Base-by-base conservation (phyloP, 2,888 invertebrate genomes). In the Cyrtodaria siliqua region DNA sequence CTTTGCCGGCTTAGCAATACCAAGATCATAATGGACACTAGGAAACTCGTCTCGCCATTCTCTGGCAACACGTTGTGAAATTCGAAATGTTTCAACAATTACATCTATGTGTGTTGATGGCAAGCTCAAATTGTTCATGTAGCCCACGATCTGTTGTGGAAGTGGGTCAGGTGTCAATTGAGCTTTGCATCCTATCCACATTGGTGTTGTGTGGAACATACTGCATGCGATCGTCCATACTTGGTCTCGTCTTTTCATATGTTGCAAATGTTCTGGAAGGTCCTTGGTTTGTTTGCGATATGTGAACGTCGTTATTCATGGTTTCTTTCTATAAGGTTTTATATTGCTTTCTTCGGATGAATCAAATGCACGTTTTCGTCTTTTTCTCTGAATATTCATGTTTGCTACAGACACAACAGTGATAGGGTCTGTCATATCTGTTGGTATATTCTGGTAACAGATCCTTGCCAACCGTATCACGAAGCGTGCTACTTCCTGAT, bases 151-250 rank as follows among this genome's bases (percentile, higher is more conserved):
- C 42, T 79, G 79, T 40, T 42, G 16, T 20, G 77, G 77, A 8
- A 82, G 70, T 18, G n/a, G 18, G 33, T 82, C 76, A 14, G 59
- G 44, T 4, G 47, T 44, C 3, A 71, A n/a, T 23, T 38, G 44
- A 2, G 79, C 40, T 47, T 77, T 80, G 76, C 79, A 82, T 26
- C 73, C 79, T 27, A 57, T 49, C 79, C 77, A 80, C 52, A 74
- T 60, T 18, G 79, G 82, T 27, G 50, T n/a, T n/a, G n/a, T n/a
- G n/a, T n/a, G n/a, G n/a, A n/a, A n/a, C n/a, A n/a, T n/a, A n/a
- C n/a, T n/a, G n/a, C n/a, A n/a, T n/a, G n/a, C n/a, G n/a, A n/a
- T n/a, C n/a, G n/a, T n/a, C 52, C 53, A 59, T 2, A 56, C n/a
- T 2, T 47, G 12, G 26, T 71, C 60, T 20, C 18, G 33, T 33